Base-by-base conservation (phyloP, 2,888 invertebrate species). In the Stegophylla sp. region DNA sequence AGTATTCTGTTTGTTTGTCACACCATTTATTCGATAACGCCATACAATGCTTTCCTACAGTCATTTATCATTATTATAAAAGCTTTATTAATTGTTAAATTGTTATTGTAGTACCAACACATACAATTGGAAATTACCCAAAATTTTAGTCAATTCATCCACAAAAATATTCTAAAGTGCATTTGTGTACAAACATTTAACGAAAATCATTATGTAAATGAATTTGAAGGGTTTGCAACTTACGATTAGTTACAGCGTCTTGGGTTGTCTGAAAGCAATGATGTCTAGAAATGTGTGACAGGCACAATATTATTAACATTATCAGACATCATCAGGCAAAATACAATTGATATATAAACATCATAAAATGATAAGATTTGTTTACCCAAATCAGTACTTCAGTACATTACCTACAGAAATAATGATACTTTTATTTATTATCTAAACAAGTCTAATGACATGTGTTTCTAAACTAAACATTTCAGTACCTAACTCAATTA, bases 231-330 rank as follows among this genome's bases (percentile, higher is more conserved):
- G 34, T 51, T 51, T 7, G 7, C 63, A 51, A 53, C 75, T 75
- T 64, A 64, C 75, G 23, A 64, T 53, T 64, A 41, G 23, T 75
- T 75, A 75, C 64, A 75, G 51, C 64, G 7, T 63, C 48, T 63
- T 63, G 12, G 15, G 15, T 63, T 34, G 34, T 64, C 75, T 51
- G 64, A 64, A 75, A 75, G 75, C 75, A 64, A 64, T 51, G 17
- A 51, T 34, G 48, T 63, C 61, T 64, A 75, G 17, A 41, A 51
- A 74, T 63, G 74, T 74, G 74, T 28, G 15, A 74, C 61, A 61
- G 72, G 61, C 48, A 74, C 74, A 74, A 13, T 74, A 28, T 61
- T 34, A 34, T 61, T 34, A 34, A 63, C 48, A 74, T 20, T 51
- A 51, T 51, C 13, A n/a, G 48, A 63, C 51, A 63, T 51, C 75